Conservation (phyloP, 2,888 invertebrate species). For the Lysandra bellargus region DNA sequence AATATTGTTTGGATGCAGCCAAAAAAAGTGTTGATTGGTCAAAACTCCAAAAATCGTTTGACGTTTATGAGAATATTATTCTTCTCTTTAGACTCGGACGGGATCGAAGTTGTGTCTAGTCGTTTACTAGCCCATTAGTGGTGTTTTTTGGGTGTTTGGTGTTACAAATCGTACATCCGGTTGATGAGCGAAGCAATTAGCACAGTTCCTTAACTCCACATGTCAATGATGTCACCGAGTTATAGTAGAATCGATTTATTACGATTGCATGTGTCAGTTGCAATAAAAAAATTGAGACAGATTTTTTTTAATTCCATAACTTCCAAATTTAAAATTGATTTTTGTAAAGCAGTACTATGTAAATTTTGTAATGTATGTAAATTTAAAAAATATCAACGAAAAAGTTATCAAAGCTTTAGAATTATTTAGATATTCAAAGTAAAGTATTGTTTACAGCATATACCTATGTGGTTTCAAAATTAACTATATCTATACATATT, state of each 20-base stretch:
- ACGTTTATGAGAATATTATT: not conserved
- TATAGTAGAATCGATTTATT: not conserved
- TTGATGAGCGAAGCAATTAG: conserved; percentile 16
- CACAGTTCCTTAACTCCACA: conserved; percentile 20
- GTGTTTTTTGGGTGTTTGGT: not conserved
- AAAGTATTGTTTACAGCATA: no score
- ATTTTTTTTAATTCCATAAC: no score
- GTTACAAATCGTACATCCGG: conserved; percentile 7
- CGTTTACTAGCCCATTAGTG: not conserved
- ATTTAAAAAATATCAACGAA: no score
- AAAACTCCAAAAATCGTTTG: not conserved
- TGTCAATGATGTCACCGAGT: conserved; percentile 11
- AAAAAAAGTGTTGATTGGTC: no score
- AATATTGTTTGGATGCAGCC: no score
- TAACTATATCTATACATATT: no score
- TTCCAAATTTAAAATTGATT: no score
- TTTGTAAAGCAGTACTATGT: no score
- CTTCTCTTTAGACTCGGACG: not conserved
- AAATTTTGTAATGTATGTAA: no score
- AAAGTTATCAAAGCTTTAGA: no score
- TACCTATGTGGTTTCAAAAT: no score
- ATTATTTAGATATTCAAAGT: no score
- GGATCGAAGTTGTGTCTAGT: not conserved
- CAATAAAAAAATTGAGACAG: not conserved
- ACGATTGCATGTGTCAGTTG: not conserved